Base-by-base conservation (phyloP, 2,797 vertebrate genomes). In the Echiichthys vipera region DNA sequence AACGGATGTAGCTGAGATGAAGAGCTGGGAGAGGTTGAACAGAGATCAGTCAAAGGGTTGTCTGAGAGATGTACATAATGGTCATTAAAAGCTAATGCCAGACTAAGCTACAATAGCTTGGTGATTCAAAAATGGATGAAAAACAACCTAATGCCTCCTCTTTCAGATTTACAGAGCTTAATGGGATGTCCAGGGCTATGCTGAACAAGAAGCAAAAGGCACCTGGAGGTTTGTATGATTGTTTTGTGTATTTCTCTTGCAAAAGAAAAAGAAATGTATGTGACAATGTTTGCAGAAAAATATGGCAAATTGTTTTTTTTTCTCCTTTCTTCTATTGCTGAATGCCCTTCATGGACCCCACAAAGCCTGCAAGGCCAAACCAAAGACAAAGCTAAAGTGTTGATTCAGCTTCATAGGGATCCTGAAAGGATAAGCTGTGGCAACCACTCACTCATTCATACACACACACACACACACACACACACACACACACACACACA, bases 371-470 rank as follows among this genome's bases (percentile, higher is more conserved):
- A 89, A 84, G 89, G 84, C 84, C 84, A 75, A 80, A 84, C 37
- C 73, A 85, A 85, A 90, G 85, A 91, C 90, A 88, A 88, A 85
- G 81, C 75, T 83, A 85, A 88, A 90, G 80, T 88, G 91, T 91
- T 84, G 88, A 92, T 90, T 93, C 90, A 92, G 91, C 91, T 82
- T 90, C 88, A 81, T 37, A 17, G 78, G 89, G 91, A 93, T 92
- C 72, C 77, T 84, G 79, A 86, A 84, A 17, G 20, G 83, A 92
- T 88, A 90, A 91, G 87, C 86, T 71, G 78, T 71, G 58, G 74
- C 74, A 76, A 50, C 70, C 78, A 85, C 74, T 47, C 81, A 72
- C 77, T 40, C 81, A 68, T 13, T 54, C 70, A 43, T 36, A 14
- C 66, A 56, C 62, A 49, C 45, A 62, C 43, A 46, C 63, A 71